A percentile compares a stretch with the other conserved stretches of the same genome.
These are phyloP conservation scores for Camelus dromedarius DNA, from an alignment of 2,113 vertebrate genomes.

Conservation along the genomic window DNA sequence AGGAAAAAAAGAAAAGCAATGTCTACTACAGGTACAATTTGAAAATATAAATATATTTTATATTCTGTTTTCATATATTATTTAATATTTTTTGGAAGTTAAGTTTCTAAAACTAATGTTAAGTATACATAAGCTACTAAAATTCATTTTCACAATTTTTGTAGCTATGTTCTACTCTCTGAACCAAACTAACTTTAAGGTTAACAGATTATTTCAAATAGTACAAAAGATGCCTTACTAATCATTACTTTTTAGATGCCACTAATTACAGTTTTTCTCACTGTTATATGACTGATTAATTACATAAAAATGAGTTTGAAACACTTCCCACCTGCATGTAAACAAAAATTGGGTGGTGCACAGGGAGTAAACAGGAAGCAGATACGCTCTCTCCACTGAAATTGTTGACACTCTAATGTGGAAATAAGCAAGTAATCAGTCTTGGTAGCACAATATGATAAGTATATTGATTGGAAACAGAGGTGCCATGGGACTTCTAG, in stretches of 20 bases:
- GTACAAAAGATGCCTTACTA: background rate
- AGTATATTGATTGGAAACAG: background rate
- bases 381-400: background rate
- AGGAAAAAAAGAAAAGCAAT: background rate
- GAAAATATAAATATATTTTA: background rate
- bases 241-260: background rate
- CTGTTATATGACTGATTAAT: background rate
- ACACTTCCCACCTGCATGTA: background rate
- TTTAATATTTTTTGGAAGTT: background rate
- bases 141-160: background rate
- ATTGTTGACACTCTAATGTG: background rate
- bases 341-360: background rate
- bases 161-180: background rate
- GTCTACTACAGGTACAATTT: background rate
- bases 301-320: background rate
- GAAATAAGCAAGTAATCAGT: background rate
- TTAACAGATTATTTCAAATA: slow-evolving; percentile 2
- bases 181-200: background rate
- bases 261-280: background rate
- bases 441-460: background rate
- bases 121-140: background rate
- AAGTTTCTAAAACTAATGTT: background rate
- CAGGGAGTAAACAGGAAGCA: background rate
- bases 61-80: background rate
- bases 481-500: background rate